These are phyloP conservation scores for Stenurella melanura DNA, from an alignment of 2,888 invertebrate genomes.

Conservation along the genomic window DNA sequence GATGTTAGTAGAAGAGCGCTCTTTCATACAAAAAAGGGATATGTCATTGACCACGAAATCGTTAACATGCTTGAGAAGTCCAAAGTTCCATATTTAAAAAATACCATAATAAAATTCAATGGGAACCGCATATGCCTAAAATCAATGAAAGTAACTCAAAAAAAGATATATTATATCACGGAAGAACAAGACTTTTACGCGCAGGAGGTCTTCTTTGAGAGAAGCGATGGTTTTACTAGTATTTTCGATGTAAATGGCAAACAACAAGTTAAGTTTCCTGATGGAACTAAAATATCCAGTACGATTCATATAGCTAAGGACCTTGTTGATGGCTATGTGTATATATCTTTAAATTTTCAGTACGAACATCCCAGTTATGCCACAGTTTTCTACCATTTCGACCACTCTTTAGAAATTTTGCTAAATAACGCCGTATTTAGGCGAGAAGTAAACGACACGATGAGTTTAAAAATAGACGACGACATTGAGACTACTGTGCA, in stretches of 20 bases:
- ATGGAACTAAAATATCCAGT: conserved; percentile 60
- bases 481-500: conserved; percentile 46
- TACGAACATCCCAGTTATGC: conserved; percentile 62
- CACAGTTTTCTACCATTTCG: conserved; percentile 55
- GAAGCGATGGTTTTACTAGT: conserved; percentile 61
- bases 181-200: conserved; percentile 58
- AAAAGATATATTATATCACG: conserved; percentile 54
- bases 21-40: conserved; percentile 53
- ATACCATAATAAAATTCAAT: conserved; percentile 55
- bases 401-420: conserved; percentile 47
- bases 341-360: conserved; percentile 55
- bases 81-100: conserved; percentile 59
- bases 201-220: conserved; percentile 59
- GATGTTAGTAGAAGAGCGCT: conserved; percentile 54
- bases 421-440: conserved; percentile 50
- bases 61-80: conserved; percentile 48
- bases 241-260: conserved; percentile 55
- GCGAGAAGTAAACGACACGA: conserved; percentile 39
- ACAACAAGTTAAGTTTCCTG: conserved; percentile 55
- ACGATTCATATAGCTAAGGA: conserved; percentile 51
- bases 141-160: conserved; percentile 54
- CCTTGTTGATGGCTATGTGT: conserved; percentile 61
- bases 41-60: conserved; percentile 50
- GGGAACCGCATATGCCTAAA: conserved; percentile 56
- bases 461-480: conserved; percentile 47